Conservation (phyloP, 2,797 vertebrate genomes). For the Sciurus vulgaris region DNA sequence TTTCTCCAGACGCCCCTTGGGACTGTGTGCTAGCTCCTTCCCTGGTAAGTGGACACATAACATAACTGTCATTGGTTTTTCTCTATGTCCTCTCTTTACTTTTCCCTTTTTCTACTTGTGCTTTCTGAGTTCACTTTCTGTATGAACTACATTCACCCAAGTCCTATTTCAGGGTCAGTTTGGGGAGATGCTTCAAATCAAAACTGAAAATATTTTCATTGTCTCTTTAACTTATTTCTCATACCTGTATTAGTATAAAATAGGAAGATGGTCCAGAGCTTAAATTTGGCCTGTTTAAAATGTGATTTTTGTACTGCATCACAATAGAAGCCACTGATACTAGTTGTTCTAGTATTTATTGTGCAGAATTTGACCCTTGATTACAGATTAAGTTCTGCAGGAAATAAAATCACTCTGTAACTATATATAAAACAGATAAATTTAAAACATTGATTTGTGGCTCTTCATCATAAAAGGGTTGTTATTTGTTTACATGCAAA, state of each 20-base stretch:
- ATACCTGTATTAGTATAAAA: neutral
- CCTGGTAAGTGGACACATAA: neutral
- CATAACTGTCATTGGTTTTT: neutral
- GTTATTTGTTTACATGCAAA: conserved; percentile 12
- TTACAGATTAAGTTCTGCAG: neutral
- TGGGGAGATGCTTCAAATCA: neutral
- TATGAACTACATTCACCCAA: neutral
- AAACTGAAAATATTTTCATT: neutral
- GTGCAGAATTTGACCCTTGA: neutral
- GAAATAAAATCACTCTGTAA: neutral
- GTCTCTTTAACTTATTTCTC: neutral
- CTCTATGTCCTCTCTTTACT: neutral
- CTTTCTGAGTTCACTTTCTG: neutral
- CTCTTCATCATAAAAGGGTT: neutral
- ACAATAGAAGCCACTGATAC: neutral
- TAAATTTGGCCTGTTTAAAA: neutral
- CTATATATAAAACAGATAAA: neutral
- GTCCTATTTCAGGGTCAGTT: neutral
- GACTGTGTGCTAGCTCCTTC: neutral
- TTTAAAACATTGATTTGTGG: neutral
- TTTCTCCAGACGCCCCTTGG: neutral
- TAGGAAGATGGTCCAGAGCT: neutral
- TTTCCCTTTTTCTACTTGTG: neutral
- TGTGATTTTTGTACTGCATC: neutral
- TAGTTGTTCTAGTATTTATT: neutral